Base-by-base conservation (phyloP, 2,797 vertebrate genomes). In the Onychomys leucogaster region DNA sequence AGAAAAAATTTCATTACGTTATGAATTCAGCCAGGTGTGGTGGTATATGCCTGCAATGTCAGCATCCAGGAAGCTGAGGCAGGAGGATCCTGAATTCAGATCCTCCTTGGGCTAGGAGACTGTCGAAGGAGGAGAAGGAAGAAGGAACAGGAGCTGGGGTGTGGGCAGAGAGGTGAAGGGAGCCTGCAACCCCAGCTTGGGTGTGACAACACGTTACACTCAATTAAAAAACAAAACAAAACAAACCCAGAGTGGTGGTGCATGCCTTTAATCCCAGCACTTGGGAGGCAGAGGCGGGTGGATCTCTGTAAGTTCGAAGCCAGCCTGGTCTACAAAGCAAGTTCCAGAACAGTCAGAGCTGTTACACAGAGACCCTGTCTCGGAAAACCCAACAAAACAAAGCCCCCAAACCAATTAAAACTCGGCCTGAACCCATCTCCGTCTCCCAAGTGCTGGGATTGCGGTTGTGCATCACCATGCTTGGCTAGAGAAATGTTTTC, bases 401-500 rank as follows among this genome's bases (percentile, higher is more conserved):
- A 63, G 29, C 4, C 49, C 49, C 63, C 5, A 67, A 67, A n/a
- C 34, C 65, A 67, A n/a, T 29, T 41, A 37, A 61, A 82, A 82
- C 25, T 61, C 16, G 55, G 25, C 12, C 55, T 82, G 80, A 59
- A 16, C 6, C 41, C n/a, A 14, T 27, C 80, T 59, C 11, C 25
- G 11, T 59, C 23, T 16, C 55, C 80, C 80, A 61, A 19, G n/a
- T 43, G 25, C 57, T 61, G 23, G 37, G 57, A 61, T 43, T 29
- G 61, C 32, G 21, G 78, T 57, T 37, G 55, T 59, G 78, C 52
- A 81, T 43, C 86, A 25, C 32, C 84, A 55, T 23, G 71, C 75
- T 97, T 98, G 94, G 93, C 97, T 97, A 96, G 94, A 94, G 89
- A 69, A 97, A 73, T 57, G n/a, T 97, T 95, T 95, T 97, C 96